phyloP scores from a whole-genome alignment of 2,888 invertebrate species.

The Mellilla xanthometata region DNA sequence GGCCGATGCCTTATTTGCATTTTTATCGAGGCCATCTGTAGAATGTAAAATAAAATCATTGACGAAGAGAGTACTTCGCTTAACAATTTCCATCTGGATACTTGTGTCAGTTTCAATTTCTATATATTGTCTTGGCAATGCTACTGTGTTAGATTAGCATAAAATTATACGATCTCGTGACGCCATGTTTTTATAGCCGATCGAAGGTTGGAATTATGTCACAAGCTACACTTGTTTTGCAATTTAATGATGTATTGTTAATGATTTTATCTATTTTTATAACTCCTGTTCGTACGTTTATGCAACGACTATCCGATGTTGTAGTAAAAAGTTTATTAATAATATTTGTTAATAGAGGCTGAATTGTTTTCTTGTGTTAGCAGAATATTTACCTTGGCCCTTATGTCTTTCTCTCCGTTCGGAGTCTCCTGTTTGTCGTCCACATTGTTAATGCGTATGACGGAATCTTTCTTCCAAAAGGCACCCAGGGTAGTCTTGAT shows the following conservation, averaged over 20 bases:
- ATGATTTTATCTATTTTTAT: no score
- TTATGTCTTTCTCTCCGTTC: slow-evolving; percentile 86
- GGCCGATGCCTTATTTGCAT: slow-evolving; percentile 41
- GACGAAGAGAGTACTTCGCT: slow-evolving; percentile 13
- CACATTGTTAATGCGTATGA: slow-evolving; percentile 88
- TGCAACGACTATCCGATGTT: no score
- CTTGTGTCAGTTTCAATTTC: slow-evolving; percentile 13
- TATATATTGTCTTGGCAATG: slow-evolving; percentile 15
- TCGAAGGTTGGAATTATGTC: slow-evolving; percentile 40
- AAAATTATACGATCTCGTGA: slow-evolving; percentile 30
- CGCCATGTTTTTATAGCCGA: slow-evolving; percentile 30
- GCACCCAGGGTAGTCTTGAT: slow-evolving; percentile 84
- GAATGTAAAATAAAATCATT: slow-evolving; percentile 23
- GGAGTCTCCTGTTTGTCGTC: slow-evolving; percentile 87
- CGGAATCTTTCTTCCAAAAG: slow-evolving; percentile 87
- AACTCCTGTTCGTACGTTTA: no score
- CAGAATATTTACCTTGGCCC: slow-evolving; percentile 85
- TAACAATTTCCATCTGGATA: slow-evolving; percentile 26
- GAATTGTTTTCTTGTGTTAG: no score
- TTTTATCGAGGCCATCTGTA: slow-evolving; percentile 40
- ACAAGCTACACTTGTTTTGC: slow-evolving; percentile 31
- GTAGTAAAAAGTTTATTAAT: no score
- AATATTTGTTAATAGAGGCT: no score
- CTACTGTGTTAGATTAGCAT: slow-evolving; percentile 27
- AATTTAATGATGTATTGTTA: slow-evolving; percentile 21